phyloP scores from a whole-genome alignment of 2,113 vertebrate genomes.

The Micromys minutus region DNA sequence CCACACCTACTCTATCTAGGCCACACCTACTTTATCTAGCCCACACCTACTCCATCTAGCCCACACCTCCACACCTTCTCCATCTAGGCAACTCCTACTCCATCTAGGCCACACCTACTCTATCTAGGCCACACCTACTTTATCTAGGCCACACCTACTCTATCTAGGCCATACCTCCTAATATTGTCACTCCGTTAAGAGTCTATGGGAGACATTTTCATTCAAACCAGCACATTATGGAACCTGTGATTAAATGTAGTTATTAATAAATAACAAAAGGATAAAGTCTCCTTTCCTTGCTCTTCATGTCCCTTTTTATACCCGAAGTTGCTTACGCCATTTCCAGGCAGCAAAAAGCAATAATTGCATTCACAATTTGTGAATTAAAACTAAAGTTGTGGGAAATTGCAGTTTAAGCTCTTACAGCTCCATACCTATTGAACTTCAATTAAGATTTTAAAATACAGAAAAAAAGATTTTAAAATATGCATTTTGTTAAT shows the following conservation, averaged over 20 bases:
- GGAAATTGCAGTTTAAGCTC: conserved; percentile 78
- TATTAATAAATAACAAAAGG: background rate
- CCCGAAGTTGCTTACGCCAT: conserved; percentile 16
- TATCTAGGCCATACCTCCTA: background rate
- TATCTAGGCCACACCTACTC: background rate
- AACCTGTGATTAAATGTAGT: background rate
- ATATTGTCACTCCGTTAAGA: too few relatives aligned
- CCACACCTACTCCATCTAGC: background rate
- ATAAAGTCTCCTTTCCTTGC: background rate
- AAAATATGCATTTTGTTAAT: conserved; percentile 75
- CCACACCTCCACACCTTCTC: background rate
- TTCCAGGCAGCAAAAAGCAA: conserved; percentile 52
- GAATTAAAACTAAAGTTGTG: conserved; percentile 79
- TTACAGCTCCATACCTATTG: conserved; percentile 68
- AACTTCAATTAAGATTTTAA: conserved; percentile 79
- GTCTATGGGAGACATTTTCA: background rate
- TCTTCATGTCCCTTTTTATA: background rate
- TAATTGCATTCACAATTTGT: conserved; percentile 71
- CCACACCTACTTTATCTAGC: too few relatives aligned
- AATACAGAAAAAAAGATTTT: conserved; percentile 81
- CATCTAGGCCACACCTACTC: background rate
- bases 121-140: background rate
- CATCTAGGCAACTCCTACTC: background rate
- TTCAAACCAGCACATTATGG: background rate
- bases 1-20: background rate